Evolutionary conservation across 2,888 invertebrate genomes (phyloP), one percentile per base, ranked within the genome.

Genomic region (Emmelina monodactyla): DNA sequence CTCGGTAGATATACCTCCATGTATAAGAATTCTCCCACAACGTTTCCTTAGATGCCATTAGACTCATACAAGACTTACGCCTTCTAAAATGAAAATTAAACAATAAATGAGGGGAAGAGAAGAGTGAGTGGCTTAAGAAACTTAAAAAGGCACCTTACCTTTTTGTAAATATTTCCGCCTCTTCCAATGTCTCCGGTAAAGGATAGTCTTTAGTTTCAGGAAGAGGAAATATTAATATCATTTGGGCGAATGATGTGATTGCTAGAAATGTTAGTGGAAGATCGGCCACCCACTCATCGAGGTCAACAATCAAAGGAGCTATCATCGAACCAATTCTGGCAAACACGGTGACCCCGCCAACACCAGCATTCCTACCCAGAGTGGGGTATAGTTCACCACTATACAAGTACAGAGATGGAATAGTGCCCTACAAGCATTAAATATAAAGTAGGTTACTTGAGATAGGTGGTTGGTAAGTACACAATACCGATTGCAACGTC

Each of bases 331-430:
- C 92, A 31, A 91, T 66, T 41, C 91, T 81, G 2, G 89, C 88
- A 49, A 87, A 88, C 68, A 87, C 88, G 1, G 89, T 86, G 32
- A 88, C 87, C 1, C 85, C 81, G 7, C 91, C 90, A 32, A 92
- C 83, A 1, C 89, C 91, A 11, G 86, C 85, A 53, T 92, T 92
- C 12, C 92, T 78, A 2, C 89, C 83, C 11, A 88, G 80, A 0
- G 92, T 92, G 7, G 92, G 92, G 53, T 86, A 91, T 22, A 91
- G 60, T 63, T 92, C 92, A 0, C 90, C 88, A 7, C 89, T 85
- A 56, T 85, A 89, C 12, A 92, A 76, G 58, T 89, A 92, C 36
- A 89, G 66, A 0, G 87, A 68, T 34, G 80, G 73, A 39, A 79
- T 61, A 1, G 81, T 70, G 7, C 84, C 75, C 84, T 85, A 58